phyloP scores from a whole-genome alignment of 2,113 vertebrate species.

The Labeo rohita region DNA sequence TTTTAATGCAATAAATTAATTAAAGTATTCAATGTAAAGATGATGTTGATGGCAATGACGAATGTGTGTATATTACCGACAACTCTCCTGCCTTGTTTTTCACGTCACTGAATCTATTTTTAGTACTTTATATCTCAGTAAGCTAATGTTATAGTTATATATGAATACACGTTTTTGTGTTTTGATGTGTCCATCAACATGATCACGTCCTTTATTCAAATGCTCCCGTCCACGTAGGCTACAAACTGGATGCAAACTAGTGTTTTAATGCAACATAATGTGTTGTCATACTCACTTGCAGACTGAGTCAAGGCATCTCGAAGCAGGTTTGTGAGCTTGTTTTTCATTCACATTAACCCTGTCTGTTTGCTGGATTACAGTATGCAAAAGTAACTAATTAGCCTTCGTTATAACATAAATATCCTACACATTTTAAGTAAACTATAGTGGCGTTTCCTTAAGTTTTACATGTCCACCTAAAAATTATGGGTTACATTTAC shows the following conservation, averaged over 20 bases:
- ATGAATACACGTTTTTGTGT: background rate
- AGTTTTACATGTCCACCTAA: background rate
- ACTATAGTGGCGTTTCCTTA: background rate
- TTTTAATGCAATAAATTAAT: background rate
- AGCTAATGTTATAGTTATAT: background rate
- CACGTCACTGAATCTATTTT: background rate
- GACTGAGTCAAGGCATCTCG: background rate
- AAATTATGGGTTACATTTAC: background rate
- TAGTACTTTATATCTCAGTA: background rate
- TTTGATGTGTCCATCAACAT: constrained; percentile 14
- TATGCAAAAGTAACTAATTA: constrained; percentile 8
- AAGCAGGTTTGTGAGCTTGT: constrained; percentile 17
- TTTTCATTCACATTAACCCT: constrained; percentile 11
- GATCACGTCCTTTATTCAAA: background rate
- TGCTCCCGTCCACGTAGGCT: background rate
- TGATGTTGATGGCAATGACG: background rate
- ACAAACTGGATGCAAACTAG: background rate
- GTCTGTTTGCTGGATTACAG: constrained; percentile 18
- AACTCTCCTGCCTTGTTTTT: background rate
- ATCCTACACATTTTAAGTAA: background rate
- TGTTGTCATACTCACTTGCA: constrained; percentile 19
- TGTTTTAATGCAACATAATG: background rate
- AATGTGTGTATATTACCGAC: background rate
- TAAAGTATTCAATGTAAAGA: background rate
- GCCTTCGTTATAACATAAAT: background rate